Evolutionary conservation across 2,797 vertebrate genomes (phyloP).

Genomic region (Gymnoscopelus braueri): DNA sequence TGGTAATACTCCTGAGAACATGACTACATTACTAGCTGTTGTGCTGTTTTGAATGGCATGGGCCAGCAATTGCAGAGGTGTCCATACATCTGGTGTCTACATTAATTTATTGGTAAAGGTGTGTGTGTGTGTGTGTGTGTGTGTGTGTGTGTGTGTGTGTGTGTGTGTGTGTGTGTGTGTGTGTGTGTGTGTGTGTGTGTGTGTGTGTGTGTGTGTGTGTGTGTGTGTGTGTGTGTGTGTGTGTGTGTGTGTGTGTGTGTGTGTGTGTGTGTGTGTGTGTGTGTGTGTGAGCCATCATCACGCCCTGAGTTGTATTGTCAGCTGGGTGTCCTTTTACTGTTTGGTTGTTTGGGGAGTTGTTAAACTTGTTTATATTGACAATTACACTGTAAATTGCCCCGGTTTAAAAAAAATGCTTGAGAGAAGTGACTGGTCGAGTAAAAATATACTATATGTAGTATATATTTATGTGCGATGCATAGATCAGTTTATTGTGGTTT

Average conservation of each 20-base stretch:
- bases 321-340: slow-evolving; percentile 57
- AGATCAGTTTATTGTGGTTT: no score
- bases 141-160: slow-evolving; percentile 15
- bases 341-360: slow-evolving; percentile 7
- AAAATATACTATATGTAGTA: no score
- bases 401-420: no score
- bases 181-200: slow-evolving; percentile 26
- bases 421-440: no score
- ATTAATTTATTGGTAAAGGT: slow-evolving; percentile 10
- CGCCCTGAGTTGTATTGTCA: slow-evolving; percentile 38
- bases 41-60: slow-evolving; percentile 23
- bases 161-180: neutral
- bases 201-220: neutral
- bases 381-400: no score
- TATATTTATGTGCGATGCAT: no score
- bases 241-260: neutral
- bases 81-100: neutral
- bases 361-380: no score
- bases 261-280: slow-evolving; percentile 26
- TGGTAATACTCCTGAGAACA: slow-evolving; percentile 42
- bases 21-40: neutral
- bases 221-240: slow-evolving; percentile 16
- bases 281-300: neutral
- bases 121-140: slow-evolving; percentile 14
- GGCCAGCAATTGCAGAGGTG: neutral